Conservation (phyloP, 1,140 invertebrate species). For the Atta colombica region DNA sequence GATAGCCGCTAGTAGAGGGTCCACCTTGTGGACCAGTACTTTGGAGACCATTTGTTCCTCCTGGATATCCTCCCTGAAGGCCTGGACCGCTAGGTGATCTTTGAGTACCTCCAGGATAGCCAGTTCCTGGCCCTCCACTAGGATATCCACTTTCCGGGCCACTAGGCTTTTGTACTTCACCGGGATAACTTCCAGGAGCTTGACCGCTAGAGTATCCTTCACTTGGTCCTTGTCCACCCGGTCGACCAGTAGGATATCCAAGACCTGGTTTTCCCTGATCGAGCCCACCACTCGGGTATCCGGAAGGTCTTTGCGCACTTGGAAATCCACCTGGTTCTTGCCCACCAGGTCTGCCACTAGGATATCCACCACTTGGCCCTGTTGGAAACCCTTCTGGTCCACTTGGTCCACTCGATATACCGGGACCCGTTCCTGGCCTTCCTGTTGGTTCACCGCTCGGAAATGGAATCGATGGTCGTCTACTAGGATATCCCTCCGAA, state of each 20-base stretch:
- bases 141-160: slow-evolving; percentile 70
- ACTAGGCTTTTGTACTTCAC: slow-evolving; percentile 68
- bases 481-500: slow-evolving; percentile 65
- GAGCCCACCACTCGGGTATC: slow-evolving; percentile 68
- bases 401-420: slow-evolving; percentile 61
- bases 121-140: slow-evolving; percentile 68
- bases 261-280: slow-evolving; percentile 58
- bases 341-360: slow-evolving; percentile 69
- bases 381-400: slow-evolving; percentile 68
- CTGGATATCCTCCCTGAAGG: slow-evolving; percentile 70
- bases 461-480: slow-evolving; percentile 54
- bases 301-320: slow-evolving; percentile 65
- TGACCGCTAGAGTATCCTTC: slow-evolving; percentile 75
- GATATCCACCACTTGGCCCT: slow-evolving; percentile 66
- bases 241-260: slow-evolving; percentile 74
- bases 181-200: slow-evolving; percentile 73
- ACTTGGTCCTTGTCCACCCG: slow-evolving; percentile 41
- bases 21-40: slow-evolving; percentile 73
- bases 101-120: slow-evolving; percentile 70
- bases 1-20: slow-evolving; percentile 47
- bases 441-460: slow-evolving; percentile 49
- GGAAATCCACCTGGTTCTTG: slow-evolving; percentile 59
- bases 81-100: slow-evolving; percentile 69
- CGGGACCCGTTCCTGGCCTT: slow-evolving; percentile 60
- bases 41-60: slow-evolving; percentile 34